These are phyloP conservation scores for Linnaemya vulpina DNA, from an alignment of 2,888 invertebrate species.

Conservation along the genomic window DNA sequence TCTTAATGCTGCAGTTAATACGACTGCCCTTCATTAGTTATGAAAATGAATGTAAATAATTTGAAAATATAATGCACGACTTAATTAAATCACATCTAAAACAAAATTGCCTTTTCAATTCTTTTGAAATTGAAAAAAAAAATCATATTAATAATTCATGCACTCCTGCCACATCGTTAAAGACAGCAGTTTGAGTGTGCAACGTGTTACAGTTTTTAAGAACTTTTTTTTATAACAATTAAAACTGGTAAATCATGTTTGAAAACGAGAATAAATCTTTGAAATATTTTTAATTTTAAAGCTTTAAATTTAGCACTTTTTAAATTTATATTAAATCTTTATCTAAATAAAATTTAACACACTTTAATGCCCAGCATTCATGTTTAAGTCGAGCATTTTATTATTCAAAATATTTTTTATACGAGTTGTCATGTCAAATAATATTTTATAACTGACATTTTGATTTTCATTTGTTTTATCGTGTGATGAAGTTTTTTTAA, in stretches of 20 bases:
- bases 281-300: too few relatives aligned
- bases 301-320: background rate
- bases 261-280: too few relatives aligned
- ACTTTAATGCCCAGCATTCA: background rate
- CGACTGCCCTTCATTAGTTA: conserved; percentile 30
- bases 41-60: conserved; percentile 17
- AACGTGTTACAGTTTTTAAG: too few relatives aligned
- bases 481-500: background rate
- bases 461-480: conserved; percentile 12
- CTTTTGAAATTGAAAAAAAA: background rate
- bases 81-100: conserved; percentile 17
- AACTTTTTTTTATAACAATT: too few relatives aligned
- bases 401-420: conserved; percentile 19
- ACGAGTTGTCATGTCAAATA: conserved; percentile 33
- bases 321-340: too few relatives aligned
- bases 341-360: background rate
- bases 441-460: conserved; percentile 20
- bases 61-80: conserved; percentile 12
- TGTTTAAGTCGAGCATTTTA: conserved; percentile 11
- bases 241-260: too few relatives aligned
- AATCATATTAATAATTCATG: background rate
- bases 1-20: conserved; percentile 13
- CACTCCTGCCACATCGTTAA: background rate
- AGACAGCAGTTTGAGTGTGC: too few relatives aligned
- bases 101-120: background rate